Conservation (phyloP, 2,888 invertebrate species). For the Drosophila macrospina region DNA sequence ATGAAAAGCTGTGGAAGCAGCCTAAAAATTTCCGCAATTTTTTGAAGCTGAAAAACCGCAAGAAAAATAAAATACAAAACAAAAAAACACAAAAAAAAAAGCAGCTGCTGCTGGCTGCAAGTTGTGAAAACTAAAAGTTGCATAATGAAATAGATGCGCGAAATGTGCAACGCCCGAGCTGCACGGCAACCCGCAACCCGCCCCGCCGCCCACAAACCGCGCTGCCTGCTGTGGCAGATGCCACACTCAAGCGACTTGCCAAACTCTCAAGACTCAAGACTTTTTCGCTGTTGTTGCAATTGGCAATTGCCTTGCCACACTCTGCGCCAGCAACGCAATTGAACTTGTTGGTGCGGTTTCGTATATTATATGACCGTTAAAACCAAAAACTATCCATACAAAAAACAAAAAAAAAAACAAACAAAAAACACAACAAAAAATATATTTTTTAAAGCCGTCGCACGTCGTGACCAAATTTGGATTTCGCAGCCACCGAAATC, state of each 20-base stretch:
- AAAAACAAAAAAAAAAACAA: slow-evolving; percentile 36
- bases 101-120: slow-evolving; percentile 39
- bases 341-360: slow-evolving; percentile 66
- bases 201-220: background rate
- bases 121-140: slow-evolving; percentile 70
- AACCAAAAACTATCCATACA: slow-evolving; percentile 22
- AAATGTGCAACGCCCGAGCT: slow-evolving; percentile 69
- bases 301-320: slow-evolving; percentile 36
- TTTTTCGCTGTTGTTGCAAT: slow-evolving; percentile 27
- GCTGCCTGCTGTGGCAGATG: slow-evolving; percentile 59
- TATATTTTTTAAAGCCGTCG: slow-evolving; percentile 27
- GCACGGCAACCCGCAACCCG: slow-evolving; percentile 15
- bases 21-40: slow-evolving; percentile 72
- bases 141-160: slow-evolving; percentile 81
- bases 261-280: slow-evolving; percentile 59
- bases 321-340: slow-evolving; percentile 60
- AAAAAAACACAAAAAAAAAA: slow-evolving; percentile 21
- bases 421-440: no score
- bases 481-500: slow-evolving; percentile 54
- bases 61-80: slow-evolving; percentile 37
- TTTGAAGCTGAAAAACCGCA: slow-evolving; percentile 54
- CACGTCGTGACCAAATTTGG: slow-evolving; percentile 70
- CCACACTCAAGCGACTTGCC: slow-evolving; percentile 64
- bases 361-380: slow-evolving; percentile 35
- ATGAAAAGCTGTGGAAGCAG: slow-evolving; percentile 42